A percentile compares a stretch with the other conserved stretches of the same genome.
Conservation (phyloP, 37 sponge, comb jelly and placozoan species). For the Agelas oroides region DNA sequence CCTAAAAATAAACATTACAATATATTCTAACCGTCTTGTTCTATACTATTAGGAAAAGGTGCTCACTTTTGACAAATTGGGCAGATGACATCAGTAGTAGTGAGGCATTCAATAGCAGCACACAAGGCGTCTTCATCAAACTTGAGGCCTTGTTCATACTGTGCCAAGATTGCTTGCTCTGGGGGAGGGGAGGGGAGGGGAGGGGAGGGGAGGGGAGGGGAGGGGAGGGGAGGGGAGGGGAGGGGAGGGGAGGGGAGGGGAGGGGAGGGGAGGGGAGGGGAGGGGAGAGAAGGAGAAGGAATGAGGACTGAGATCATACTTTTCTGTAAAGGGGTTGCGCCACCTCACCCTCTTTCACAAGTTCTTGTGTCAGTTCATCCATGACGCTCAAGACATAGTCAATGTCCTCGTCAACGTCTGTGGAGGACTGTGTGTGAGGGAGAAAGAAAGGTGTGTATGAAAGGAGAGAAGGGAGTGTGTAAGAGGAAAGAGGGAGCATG, state of each 20-base stretch:
- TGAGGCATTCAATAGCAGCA: constrained; percentile 64
- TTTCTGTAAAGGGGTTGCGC: neutral
- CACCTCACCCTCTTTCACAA: constrained; percentile 65
- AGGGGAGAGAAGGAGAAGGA: neutral
- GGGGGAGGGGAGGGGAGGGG: neutral
- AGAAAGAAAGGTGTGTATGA: too few species aligned
- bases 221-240: neutral
- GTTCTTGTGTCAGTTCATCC: constrained; percentile 74
- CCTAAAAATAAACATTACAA: too few species aligned
- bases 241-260: neutral
- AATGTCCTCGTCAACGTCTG: constrained; percentile 25
- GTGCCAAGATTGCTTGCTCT: constrained; percentile 63
- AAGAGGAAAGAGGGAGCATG: too few species aligned
- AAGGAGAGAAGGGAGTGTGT: too few species aligned
- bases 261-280: neutral
- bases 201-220: neutral
- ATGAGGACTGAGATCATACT: neutral
- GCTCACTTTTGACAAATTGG: constrained; percentile 82
- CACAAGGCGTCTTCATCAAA: constrained; percentile 48
- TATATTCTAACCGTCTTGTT: neutral
- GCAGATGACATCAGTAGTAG: constrained; percentile 66
- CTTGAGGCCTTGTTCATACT: constrained; percentile 47
- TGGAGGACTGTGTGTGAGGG: too few species aligned
- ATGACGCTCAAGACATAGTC: constrained; percentile 60
- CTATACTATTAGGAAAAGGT: too few species aligned